These are phyloP conservation scores for Axinella damicornis DNA, from an alignment of 37 sponge, comb jelly and placozoan genomes.

Conservation along the genomic window DNA sequence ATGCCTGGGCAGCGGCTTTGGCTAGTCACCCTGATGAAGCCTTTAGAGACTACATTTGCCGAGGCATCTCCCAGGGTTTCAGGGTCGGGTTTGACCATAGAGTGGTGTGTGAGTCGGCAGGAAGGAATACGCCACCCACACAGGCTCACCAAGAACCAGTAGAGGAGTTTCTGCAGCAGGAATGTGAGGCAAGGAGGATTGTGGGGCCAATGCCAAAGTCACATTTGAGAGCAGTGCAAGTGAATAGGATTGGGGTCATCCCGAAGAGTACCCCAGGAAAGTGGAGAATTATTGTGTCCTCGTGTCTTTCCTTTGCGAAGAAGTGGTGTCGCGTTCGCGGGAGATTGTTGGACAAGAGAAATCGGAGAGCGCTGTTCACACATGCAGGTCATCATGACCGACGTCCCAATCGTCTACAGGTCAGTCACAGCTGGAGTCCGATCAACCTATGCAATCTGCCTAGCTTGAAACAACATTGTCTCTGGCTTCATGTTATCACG, in stretches of 20 bases:
- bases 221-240: not conserved
- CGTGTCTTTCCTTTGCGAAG: too few relatives aligned
- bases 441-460: too few relatives aligned
- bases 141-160: not conserved
- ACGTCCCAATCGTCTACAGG: too few relatives aligned
- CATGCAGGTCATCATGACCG: too few relatives aligned
- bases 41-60: not conserved
- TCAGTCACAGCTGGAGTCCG: too few relatives aligned
- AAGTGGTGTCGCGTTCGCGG: too few relatives aligned
- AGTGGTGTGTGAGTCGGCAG: not conserved
- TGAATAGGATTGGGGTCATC: constrained; percentile 10
- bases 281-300: constrained; percentile 13
- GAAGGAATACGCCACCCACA: not conserved
- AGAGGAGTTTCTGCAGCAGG: not conserved
- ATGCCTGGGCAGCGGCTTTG: not conserved
- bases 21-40: not conserved
- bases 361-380: too few relatives aligned
- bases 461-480: too few relatives aligned
- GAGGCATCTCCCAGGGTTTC: not conserved
- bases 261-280: constrained; percentile 1
- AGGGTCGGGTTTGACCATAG: not conserved
- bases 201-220: not conserved
- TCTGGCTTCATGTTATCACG: too few relatives aligned
- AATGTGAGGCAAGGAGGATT: constrained; percentile 10
- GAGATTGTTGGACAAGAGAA: too few relatives aligned